A percentile compares a stretch with the other conserved stretches of the same genome.
phyloP scores from a whole-genome alignment of 2,888 invertebrate species.

The Phrixothrix hirtus region DNA sequence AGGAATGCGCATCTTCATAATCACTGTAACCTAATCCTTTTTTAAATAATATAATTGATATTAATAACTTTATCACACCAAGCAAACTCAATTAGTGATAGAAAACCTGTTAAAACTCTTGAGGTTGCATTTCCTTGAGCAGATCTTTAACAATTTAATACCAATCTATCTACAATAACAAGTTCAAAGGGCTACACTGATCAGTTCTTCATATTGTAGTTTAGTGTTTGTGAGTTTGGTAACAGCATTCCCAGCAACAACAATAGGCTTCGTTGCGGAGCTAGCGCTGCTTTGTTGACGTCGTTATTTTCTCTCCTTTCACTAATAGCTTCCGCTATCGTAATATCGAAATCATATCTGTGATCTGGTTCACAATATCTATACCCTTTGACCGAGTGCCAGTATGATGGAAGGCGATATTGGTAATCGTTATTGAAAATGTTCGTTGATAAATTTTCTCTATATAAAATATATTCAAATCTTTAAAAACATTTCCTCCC shows the following conservation, averaged over 20 bases:
- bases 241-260: constrained; percentile 26
- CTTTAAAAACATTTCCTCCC: constrained; percentile 1
- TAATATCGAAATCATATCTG: constrained; percentile 49
- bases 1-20: too few species aligned
- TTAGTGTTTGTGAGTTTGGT: constrained; percentile 30
- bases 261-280: constrained; percentile 28
- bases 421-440: constrained; percentile 30
- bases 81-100: too few species aligned
- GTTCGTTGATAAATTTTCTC: constrained; percentile 19
- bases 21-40: too few species aligned
- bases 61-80: too few species aligned
- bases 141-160: too few species aligned
- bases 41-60: too few species aligned
- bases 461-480: constrained; percentile 13
- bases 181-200: constrained; percentile 24
- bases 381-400: constrained; percentile 43
- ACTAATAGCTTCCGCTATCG: constrained; percentile 42
- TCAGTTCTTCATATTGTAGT: constrained; percentile 34
- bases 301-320: constrained; percentile 48
- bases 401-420: constrained; percentile 35
- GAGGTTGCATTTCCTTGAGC: too few species aligned
- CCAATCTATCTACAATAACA: background rate
- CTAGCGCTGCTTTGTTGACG: constrained; percentile 37
- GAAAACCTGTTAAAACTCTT: too few species aligned
- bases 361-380: constrained; percentile 45